Evolutionary conservation across 2,888 invertebrate species (phyloP).

Genomic region (Drosophila monieri): DNA sequence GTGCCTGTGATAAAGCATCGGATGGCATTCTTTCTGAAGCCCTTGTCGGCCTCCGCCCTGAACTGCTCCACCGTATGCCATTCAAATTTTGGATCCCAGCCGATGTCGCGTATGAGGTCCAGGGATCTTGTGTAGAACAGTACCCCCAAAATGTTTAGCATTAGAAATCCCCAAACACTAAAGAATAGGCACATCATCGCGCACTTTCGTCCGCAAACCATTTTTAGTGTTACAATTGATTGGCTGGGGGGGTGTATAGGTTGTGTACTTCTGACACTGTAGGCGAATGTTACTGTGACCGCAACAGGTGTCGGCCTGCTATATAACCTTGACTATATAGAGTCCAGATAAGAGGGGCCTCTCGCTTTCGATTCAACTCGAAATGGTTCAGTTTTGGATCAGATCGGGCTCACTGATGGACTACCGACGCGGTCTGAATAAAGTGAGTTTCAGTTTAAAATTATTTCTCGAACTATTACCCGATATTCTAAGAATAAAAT

Average conservation of each 20-base stretch:
- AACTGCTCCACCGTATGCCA: constrained; percentile 18
- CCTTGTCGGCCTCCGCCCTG: constrained; percentile 23
- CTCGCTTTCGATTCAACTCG: constrained; percentile 68
- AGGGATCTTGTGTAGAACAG: constrained; percentile 34
- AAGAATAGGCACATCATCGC: constrained; percentile 50
- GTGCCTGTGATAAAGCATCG: constrained; percentile 48
- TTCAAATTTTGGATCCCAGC: neutral
- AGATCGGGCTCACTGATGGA: constrained; percentile 16
- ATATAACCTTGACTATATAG: constrained; percentile 64
- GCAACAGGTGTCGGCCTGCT: constrained; percentile 37
- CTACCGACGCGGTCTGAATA: constrained; percentile 1
- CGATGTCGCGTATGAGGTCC: constrained; percentile 22
- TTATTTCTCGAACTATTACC: neutral
- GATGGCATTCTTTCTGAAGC: constrained; percentile 11
- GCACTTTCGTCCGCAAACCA: constrained; percentile 45
- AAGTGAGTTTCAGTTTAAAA: neutral
- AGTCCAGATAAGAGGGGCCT: constrained; percentile 61
- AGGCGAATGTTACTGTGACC: constrained; percentile 31
- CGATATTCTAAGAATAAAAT: neutral
- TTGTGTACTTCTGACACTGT: constrained; percentile 29
- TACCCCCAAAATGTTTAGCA: constrained; percentile 53
- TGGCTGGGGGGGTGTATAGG: no score
- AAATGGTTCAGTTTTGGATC: constrained; percentile 1
- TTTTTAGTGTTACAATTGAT: constrained; percentile 2
- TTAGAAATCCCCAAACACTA: constrained; percentile 56